These are phyloP conservation scores for Disparrhopalites patrizii DNA, from an alignment of 2,888 invertebrate genomes.

Conservation along the genomic window DNA sequence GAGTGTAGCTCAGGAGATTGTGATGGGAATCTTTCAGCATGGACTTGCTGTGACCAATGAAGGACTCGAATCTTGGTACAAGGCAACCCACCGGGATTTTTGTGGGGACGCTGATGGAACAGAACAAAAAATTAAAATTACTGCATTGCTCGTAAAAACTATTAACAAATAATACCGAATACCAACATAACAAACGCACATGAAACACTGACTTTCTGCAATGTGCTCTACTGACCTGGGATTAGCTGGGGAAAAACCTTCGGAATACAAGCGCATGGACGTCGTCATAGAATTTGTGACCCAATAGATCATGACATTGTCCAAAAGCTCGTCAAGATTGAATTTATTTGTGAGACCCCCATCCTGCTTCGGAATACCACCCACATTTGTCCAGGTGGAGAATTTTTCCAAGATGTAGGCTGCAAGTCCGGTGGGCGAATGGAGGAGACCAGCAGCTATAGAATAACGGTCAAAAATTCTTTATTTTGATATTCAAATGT, in stretches of 20 bases:
- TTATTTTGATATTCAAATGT: not conserved
- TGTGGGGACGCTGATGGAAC: slow-evolving; percentile 64
- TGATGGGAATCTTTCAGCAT: slow-evolving; percentile 60
- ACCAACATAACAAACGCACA: too few relatives aligned
- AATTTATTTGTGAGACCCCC: slow-evolving; percentile 64
- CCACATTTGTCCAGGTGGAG: slow-evolving; percentile 58
- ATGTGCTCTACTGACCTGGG: too few relatives aligned
- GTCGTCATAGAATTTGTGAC: slow-evolving; percentile 53
- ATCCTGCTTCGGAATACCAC: slow-evolving; percentile 53
- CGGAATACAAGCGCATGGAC: slow-evolving; percentile 55
- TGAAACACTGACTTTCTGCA: too few relatives aligned
- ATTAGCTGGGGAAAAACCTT: too few relatives aligned
- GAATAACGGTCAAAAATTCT: not conserved
- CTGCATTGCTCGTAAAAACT: too few relatives aligned
- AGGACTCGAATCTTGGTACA: slow-evolving; percentile 62
- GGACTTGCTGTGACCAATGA: slow-evolving; percentile 57
- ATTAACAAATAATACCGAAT: too few relatives aligned
- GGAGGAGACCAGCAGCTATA: slow-evolving; percentile 3
- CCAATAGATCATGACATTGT: slow-evolving; percentile 59
- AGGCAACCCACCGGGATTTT: slow-evolving; percentile 70
- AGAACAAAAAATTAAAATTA: too few relatives aligned
- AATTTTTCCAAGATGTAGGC: slow-evolving; percentile 59
- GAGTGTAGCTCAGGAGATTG: slow-evolving; percentile 66
- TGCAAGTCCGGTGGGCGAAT: slow-evolving; percentile 56
- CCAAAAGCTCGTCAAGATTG: slow-evolving; percentile 62